Evolutionary conservation across 1,140 invertebrate genomes (phyloP).

Genomic region (Paracyclopina nana): DNA sequence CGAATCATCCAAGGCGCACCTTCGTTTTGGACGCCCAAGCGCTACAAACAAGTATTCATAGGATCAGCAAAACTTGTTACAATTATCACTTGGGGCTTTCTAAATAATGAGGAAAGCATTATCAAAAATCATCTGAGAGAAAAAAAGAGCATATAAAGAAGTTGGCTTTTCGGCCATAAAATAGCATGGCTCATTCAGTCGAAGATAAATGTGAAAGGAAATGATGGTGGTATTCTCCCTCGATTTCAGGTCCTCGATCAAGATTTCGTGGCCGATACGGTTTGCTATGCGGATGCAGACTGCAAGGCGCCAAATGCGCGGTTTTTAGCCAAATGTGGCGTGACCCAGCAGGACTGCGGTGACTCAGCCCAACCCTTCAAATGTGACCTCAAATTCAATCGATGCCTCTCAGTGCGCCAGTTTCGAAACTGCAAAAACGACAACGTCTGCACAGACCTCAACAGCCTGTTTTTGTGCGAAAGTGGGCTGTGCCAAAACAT

Average conservation of each 20-base stretch:
- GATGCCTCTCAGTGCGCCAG: background rate
- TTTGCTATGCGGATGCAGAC: background rate
- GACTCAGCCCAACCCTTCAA: conserved; percentile 15
- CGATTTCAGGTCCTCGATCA: background rate
- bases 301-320: background rate
- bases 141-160: too few species aligned
- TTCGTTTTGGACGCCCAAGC: too few species aligned
- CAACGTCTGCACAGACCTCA: conserved; percentile 15
- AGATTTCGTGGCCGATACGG: background rate
- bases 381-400: conserved; percentile 17
- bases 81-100: too few species aligned
- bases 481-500: conserved; percentile 52
- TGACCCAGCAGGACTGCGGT: background rate
- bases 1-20: too few species aligned
- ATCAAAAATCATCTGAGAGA: too few species aligned
- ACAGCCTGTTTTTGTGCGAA: conserved; percentile 44
- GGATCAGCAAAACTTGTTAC: too few species aligned
- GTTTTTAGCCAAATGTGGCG: background rate
- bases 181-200: too few species aligned
- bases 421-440: conserved; percentile 50
- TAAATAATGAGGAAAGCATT: too few species aligned
- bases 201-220: too few species aligned
- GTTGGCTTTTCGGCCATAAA: too few species aligned
- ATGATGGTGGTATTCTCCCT: too few species aligned
- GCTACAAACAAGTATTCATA: too few species aligned